A percentile compares a stretch with the other conserved stretches of the same genome.
These are phyloP conservation scores for Cyclargus thomasi DNA, from an alignment of 1,140 invertebrate species.

Conservation along the genomic window DNA sequence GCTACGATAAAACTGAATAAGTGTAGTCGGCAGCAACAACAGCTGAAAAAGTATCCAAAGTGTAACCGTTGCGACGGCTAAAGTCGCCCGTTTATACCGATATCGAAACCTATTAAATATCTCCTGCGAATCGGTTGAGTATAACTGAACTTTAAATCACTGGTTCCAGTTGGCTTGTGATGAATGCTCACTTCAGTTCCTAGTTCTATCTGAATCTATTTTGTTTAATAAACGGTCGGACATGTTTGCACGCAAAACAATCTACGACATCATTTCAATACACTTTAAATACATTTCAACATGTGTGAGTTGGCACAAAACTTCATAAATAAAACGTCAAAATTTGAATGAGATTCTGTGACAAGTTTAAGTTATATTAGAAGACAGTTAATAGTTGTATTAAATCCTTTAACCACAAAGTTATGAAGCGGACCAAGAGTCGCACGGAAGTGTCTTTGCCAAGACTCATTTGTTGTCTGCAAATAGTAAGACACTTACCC, in stretches of 20 bases:
- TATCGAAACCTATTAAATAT: not conserved
- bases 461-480: not conserved
- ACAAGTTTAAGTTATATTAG: no score
- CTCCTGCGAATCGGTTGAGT: conserved; percentile 4
- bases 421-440: not conserved
- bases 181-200: not conserved
- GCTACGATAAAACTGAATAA: not conserved
- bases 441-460: not conserved
- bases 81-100: not conserved
- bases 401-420: not conserved
- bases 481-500: conserved; percentile 81
- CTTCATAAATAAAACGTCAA: no score
- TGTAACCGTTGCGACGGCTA: not conserved
- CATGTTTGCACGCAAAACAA: not conserved
- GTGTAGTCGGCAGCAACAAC: no score
- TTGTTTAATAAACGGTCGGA: conserved; percentile 3
- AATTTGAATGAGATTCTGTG: no score
- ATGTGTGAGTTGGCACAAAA: no score
- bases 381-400: not conserved
- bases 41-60: not conserved
- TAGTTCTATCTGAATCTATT: conserved; percentile 1
- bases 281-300: no score
- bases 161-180: conserved; percentile 2
- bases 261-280: no score
- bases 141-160: not conserved